phyloP scores from a whole-genome alignment of 2,113 vertebrate genomes.

The Phocoena phocoena region DNA sequence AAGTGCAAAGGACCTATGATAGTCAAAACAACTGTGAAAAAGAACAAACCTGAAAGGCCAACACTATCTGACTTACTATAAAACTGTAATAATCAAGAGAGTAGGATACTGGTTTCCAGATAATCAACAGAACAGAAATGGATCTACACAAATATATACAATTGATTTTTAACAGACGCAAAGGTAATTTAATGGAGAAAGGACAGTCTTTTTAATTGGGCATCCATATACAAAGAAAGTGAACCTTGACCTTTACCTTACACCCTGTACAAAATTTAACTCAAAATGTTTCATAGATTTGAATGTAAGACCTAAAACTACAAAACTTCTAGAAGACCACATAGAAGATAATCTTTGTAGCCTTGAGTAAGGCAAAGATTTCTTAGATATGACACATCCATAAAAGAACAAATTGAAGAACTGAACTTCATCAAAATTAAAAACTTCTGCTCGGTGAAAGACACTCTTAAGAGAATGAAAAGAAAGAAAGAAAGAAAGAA shows the following conservation, averaged over 20 bases:
- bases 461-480: background rate
- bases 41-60: background rate
- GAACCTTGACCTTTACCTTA: background rate
- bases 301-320: conserved; percentile 19
- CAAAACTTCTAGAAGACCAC: background rate
- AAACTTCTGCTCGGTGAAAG: background rate
- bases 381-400: background rate
- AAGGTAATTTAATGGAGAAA: background rate
- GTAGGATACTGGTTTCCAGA: background rate
- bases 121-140: background rate
- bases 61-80: background rate
- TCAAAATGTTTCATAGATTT: background rate
- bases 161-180: background rate
- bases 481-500: background rate
- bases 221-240: background rate
- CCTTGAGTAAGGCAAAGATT: background rate
- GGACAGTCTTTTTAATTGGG: background rate
- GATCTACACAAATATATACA: background rate
- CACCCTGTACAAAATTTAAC: background rate
- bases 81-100: background rate
- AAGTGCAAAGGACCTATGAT: background rate
- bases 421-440: background rate
- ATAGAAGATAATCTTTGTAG: background rate
- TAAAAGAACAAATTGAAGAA: background rate
- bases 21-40: background rate